A percentile compares a stretch with the other conserved stretches of the same genome.
These are phyloP conservation scores for Meghimatium bilineatum DNA, from an alignment of 2,888 invertebrate genomes.

Conservation along the genomic window DNA sequence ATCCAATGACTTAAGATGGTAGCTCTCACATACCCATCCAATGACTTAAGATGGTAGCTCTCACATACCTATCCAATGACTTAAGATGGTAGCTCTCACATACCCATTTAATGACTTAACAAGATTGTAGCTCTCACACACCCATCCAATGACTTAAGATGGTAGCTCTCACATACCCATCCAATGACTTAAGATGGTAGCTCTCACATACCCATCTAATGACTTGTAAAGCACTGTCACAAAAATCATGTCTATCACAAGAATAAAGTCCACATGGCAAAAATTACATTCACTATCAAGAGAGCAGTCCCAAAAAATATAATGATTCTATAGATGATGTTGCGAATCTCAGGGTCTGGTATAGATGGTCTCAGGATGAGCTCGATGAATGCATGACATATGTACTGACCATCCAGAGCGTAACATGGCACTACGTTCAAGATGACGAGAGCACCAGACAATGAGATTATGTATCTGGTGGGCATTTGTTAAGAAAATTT, in stretches of 20 bases:
- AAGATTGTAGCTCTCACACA: too few relatives aligned
- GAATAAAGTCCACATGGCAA: slow-evolving; percentile 78
- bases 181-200: not conserved
- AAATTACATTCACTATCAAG: slow-evolving; percentile 82
- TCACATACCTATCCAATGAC: not conserved
- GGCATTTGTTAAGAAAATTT: slow-evolving; percentile 7
- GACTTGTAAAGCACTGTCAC: slow-evolving; percentile 27
- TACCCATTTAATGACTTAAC: too few relatives aligned
- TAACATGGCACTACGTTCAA: slow-evolving; percentile 95
- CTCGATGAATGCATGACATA: slow-evolving; percentile 81
- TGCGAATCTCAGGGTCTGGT: slow-evolving; percentile 76
- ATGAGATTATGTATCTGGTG: slow-evolving; percentile 82
- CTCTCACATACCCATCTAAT: not conserved
- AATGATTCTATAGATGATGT: slow-evolving; percentile 83
- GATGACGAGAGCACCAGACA: slow-evolving; percentile 90
- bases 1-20: too few relatives aligned
- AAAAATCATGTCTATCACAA: too few relatives aligned
- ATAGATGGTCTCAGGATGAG: slow-evolving; percentile 67
- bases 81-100: too few relatives aligned
- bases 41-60: not conserved
- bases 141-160: too few relatives aligned
- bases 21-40: too few relatives aligned
- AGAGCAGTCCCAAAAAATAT: slow-evolving; percentile 86
- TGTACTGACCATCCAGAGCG: slow-evolving; percentile 94
- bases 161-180: not conserved